These are phyloP conservation scores for Drosophila peninsularis DNA, from an alignment of 2,888 invertebrate species.

Conservation along the genomic window DNA sequence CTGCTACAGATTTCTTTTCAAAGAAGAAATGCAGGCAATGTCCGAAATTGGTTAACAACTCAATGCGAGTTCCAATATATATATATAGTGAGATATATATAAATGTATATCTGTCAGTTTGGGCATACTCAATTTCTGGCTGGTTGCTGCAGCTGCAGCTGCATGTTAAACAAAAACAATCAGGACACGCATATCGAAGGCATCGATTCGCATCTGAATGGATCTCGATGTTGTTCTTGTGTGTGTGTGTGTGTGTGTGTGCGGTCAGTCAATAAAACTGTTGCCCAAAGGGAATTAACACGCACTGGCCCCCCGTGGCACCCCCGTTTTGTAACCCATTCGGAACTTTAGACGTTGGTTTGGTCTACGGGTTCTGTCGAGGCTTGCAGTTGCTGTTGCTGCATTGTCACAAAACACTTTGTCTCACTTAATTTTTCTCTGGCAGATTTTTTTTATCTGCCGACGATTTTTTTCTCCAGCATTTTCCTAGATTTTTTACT, in stretches of 20 bases:
- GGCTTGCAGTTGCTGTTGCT: slow-evolving; percentile 33
- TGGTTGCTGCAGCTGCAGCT: slow-evolving; percentile 23
- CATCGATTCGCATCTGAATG: slow-evolving; percentile 46
- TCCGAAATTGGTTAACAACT: slow-evolving; percentile 16
- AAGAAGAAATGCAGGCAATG: slow-evolving; percentile 15
- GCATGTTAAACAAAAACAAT: slow-evolving; percentile 71
- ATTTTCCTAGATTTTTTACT: slow-evolving; percentile 1
- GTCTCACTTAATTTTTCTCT: slow-evolving; percentile 73
- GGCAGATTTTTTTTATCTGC: slow-evolving; percentile 41
- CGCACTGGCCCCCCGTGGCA: slow-evolving; percentile 35
- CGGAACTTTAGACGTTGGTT: slow-evolving; percentile 12
- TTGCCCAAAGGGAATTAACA: slow-evolving; percentile 76
- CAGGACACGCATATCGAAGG: slow-evolving; percentile 53
- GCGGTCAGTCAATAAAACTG: slow-evolving; percentile 75
- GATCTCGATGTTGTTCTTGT: slow-evolving; percentile 33
- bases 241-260: slow-evolving; percentile 37
- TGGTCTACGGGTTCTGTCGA: neutral
- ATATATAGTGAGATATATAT: neutral
- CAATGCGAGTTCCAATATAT: slow-evolving; percentile 2
- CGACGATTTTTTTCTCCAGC: slow-evolving; percentile 28
- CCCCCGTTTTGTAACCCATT: neutral
- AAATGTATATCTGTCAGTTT: neutral
- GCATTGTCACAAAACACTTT: slow-evolving; percentile 73
- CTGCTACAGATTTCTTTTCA: neutral
- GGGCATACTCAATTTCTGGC: slow-evolving; percentile 2